A percentile compares a stretch with the other conserved stretches of the same genome.
Conservation (phyloP, 2,113 vertebrate species). For the Isichthys henryi region DNA sequence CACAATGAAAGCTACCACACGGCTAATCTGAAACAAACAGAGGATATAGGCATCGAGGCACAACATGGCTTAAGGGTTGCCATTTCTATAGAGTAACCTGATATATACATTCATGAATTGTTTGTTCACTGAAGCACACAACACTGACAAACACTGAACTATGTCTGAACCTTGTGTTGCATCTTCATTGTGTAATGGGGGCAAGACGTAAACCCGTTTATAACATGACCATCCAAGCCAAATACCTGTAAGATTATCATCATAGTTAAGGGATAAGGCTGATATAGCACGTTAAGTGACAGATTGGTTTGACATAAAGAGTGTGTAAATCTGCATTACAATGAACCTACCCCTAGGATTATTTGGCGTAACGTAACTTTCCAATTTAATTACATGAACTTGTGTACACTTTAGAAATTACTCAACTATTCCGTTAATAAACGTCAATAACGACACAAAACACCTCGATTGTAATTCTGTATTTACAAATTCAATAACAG, state of each 20-base stretch:
- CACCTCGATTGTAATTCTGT: constrained; percentile 14
- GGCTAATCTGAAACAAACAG: background rate
- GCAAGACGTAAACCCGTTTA: background rate
- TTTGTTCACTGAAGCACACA: background rate
- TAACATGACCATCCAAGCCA: background rate
- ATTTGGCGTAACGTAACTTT: background rate
- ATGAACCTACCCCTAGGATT: background rate
- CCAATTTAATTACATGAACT: background rate
- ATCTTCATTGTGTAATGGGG: background rate
- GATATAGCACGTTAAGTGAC: background rate
- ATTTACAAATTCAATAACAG: constrained; percentile 20
- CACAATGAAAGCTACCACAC: background rate
- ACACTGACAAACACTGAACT: background rate
- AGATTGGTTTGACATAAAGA: background rate
- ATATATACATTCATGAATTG: background rate
- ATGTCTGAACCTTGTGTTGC: background rate
- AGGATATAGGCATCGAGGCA: background rate
- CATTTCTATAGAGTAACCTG: background rate
- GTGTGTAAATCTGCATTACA: background rate
- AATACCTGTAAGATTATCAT: background rate
- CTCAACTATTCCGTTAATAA: background rate
- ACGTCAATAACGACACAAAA: background rate
- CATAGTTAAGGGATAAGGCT: background rate
- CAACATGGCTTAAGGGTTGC: background rate
- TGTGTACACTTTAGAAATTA: background rate